These are phyloP conservation scores for Ageneiosus marmoratus DNA, from an alignment of 2,113 vertebrate genomes.

Conservation along the genomic window DNA sequence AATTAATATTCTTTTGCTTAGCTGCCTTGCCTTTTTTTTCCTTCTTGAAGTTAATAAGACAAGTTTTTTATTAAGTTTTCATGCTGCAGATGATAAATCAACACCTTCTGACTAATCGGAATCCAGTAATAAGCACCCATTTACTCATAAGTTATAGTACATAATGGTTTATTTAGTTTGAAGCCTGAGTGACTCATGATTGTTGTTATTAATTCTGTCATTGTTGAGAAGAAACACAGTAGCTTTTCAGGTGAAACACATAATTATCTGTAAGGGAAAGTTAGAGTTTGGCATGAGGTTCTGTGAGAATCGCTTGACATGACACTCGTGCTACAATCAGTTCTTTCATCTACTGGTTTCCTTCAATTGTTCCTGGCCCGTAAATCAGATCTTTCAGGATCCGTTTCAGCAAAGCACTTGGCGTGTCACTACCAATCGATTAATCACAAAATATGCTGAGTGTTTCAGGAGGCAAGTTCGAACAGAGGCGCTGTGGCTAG, in stretches of 20 bases:
- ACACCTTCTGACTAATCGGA: neutral
- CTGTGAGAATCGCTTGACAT: conserved; percentile 38
- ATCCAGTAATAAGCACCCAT: neutral
- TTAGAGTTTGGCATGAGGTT: neutral
- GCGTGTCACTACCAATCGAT: conserved; percentile 47
- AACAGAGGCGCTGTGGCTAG: conserved; percentile 28
- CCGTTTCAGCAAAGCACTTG: conserved; percentile 45
- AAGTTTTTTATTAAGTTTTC: neutral
- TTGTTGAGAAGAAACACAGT: neutral
- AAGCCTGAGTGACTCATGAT: conserved; percentile 2
- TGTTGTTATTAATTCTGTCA: neutral
- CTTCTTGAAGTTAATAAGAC: neutral
- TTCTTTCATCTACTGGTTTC: conserved; percentile 22
- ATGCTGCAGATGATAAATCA: neutral
- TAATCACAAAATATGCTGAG: conserved; percentile 42
- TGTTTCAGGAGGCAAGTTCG: conserved; percentile 31
- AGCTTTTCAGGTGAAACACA: neutral
- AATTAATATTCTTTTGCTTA: neutral
- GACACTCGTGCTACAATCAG: conserved; percentile 16
- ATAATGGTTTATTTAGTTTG: conserved; percentile 13
- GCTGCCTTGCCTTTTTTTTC: neutral
- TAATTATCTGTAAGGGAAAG: conserved; percentile 1
- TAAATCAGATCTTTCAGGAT: conserved; percentile 47
- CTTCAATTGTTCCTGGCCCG: conserved; percentile 43
- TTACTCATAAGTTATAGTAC: neutral